phyloP scores from a whole-genome alignment of 2,888 invertebrate species.

The Dichetophora obliterata region DNA sequence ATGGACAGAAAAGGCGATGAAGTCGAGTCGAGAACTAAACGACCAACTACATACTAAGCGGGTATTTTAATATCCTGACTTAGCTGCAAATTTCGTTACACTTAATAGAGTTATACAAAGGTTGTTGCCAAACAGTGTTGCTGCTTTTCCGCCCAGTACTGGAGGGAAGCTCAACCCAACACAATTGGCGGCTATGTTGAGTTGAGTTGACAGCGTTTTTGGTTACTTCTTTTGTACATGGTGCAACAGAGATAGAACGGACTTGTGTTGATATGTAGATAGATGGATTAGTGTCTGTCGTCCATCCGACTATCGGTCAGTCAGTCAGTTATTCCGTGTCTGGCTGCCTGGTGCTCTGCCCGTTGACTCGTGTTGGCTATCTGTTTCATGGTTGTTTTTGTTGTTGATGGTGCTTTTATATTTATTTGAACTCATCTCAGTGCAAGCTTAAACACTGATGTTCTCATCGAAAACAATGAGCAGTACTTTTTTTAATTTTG shows the following conservation, averaged over 20 bases:
- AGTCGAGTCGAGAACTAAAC: not conserved
- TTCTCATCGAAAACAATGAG: slow-evolving; percentile 9
- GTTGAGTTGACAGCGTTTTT: not conserved
- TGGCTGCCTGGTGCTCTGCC: not conserved
- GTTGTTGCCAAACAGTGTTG: slow-evolving; percentile 15
- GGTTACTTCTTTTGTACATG: not conserved
- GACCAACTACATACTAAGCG: not conserved
- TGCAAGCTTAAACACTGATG: not conserved
- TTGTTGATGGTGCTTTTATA: not conserved
- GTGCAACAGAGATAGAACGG: not conserved
- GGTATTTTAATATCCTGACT: slow-evolving; percentile 29
- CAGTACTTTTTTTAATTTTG: not conserved
- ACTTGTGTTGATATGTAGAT: slow-evolving; percentile 35
- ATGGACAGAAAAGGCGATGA: no score
- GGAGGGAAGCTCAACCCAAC: not conserved
- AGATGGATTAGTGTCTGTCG: slow-evolving; percentile 36
- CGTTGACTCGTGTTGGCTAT: not conserved
- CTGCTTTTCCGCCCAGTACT: not conserved
- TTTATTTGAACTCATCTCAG: not conserved
- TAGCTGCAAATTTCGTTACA: slow-evolving; percentile 46
- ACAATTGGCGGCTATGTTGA: no score
- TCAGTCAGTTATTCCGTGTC: not conserved
- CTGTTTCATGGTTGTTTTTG: not conserved
- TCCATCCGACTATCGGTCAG: not conserved
- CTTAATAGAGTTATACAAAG: slow-evolving; percentile 46